These are phyloP conservation scores for Bubo bubo DNA, from an alignment of 2,113 vertebrate species.

Conservation along the genomic window DNA sequence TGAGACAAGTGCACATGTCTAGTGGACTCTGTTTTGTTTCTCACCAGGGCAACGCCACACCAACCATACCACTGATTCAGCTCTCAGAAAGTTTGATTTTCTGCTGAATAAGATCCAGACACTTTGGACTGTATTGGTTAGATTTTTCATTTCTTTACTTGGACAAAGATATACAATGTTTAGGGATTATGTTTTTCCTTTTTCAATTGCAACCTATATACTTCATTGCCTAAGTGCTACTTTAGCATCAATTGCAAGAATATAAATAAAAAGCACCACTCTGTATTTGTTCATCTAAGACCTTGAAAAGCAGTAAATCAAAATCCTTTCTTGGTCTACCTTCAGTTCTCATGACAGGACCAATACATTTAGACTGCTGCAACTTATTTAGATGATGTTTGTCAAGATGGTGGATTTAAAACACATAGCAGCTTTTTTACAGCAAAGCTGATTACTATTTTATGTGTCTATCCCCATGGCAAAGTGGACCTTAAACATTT, in stretches of 20 bases:
- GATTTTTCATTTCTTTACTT: conserved; percentile 65
- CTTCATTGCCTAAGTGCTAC: conserved; percentile 68
- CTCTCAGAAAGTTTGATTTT: conserved; percentile 33
- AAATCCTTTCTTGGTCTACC: conserved; percentile 48
- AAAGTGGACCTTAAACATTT: conserved; percentile 29
- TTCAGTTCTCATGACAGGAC: conserved; percentile 59
- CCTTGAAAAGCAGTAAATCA: conserved; percentile 72
- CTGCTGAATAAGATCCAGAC: conserved; percentile 37
- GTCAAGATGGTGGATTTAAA: conserved; percentile 63
- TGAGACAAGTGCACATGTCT: not conserved
- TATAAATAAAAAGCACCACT: conserved; percentile 68
- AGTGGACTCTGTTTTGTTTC: not conserved
- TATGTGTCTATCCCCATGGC: conserved; percentile 8
- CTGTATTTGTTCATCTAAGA: conserved; percentile 66
- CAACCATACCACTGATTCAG: not conserved
- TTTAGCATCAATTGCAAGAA: conserved; percentile 67
- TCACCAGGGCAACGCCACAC: not conserved
- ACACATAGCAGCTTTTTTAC: conserved; percentile 26
- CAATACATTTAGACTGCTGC: conserved; percentile 63
- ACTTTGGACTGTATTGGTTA: conserved; percentile 8
- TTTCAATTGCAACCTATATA: conserved; percentile 61
- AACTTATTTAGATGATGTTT: conserved; percentile 63
- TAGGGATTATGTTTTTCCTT: conserved; percentile 49
- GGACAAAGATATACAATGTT: conserved; percentile 62
- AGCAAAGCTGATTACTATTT: conserved; percentile 50